Conservation (phyloP, 1,140 invertebrate species). For the Cydia fagiglandana region DNA sequence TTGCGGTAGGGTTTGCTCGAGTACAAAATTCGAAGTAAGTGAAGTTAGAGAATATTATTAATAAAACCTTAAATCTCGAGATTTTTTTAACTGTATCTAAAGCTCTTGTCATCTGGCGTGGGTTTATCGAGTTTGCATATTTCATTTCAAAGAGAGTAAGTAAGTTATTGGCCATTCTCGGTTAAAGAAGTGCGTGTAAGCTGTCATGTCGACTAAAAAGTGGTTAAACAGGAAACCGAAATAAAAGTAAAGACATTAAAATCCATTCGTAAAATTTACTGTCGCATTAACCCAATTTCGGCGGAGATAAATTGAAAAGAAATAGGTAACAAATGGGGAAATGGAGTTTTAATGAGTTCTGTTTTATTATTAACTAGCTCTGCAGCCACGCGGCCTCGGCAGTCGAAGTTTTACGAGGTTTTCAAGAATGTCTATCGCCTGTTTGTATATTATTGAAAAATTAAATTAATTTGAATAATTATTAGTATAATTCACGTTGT, state of each 20-base stretch:
- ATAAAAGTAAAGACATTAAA: slow-evolving; percentile 27
- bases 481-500: too few relatives aligned
- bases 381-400: not conserved
- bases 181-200: not conserved
- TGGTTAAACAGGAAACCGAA: slow-evolving; percentile 1
- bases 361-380: slow-evolving; percentile 30
- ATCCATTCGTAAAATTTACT: slow-evolving; percentile 26
- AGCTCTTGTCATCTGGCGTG: too few relatives aligned
- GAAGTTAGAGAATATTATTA: too few relatives aligned
- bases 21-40: too few relatives aligned
- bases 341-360: slow-evolving; percentile 31
- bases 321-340: slow-evolving; percentile 25
- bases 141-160: not conserved
- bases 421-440: not conserved
- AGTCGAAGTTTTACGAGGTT: not conserved
- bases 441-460: not conserved
- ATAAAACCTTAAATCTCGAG: too few relatives aligned
- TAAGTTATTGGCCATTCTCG: not conserved
- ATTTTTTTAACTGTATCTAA: too few relatives aligned
- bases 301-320: slow-evolving; percentile 31
- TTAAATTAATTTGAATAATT: not conserved
- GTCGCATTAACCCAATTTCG: slow-evolving; percentile 18
- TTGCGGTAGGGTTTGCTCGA: too few relatives aligned
- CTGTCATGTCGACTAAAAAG: slow-evolving; percentile 6
- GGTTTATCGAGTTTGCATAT: too few relatives aligned